Evolutionary conservation across 2,113 vertebrate species (phyloP).

Genomic region (Raja brachyura): DNA sequence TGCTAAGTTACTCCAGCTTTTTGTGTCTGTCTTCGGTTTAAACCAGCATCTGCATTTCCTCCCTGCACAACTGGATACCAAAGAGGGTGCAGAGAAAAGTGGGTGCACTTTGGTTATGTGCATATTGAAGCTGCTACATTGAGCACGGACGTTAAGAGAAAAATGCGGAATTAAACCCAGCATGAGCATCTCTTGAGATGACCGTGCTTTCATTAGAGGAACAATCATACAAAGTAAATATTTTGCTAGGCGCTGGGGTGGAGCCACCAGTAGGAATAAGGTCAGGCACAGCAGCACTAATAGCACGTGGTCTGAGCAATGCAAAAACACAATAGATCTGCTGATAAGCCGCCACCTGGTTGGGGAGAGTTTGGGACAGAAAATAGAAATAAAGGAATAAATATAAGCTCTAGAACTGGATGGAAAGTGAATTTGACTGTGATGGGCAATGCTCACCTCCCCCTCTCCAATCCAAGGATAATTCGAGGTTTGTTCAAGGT

Average conservation of each 20-base stretch:
- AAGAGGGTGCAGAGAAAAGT: background rate
- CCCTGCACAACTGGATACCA: background rate
- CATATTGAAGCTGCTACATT: background rate
- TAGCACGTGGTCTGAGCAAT: background rate
- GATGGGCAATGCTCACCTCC: background rate
- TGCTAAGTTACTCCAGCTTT: too few relatives aligned
- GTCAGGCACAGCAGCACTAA: background rate
- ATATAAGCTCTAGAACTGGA: background rate
- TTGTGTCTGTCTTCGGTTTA: too few relatives aligned
- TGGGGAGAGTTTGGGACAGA: background rate
- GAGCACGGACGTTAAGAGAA: too few relatives aligned
- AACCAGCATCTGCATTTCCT: too few relatives aligned
- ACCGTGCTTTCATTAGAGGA: background rate
- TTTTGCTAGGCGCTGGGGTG: background rate
- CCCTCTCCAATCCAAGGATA: background rate
- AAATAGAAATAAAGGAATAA: background rate
- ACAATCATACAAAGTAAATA: background rate
- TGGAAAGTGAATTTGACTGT: background rate
- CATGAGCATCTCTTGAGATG: background rate
- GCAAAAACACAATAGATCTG: background rate
- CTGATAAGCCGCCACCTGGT: background rate
- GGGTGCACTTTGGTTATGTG: background rate
- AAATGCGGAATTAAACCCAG: background rate
- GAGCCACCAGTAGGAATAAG: background rate
- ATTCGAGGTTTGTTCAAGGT: slow-evolving; percentile 23